Percentiles rank a stretch among this genome's conserved stretches.
These are phyloP conservation scores for Rhagium mordax DNA, from an alignment of 2,888 invertebrate species.

Conservation along the genomic window DNA sequence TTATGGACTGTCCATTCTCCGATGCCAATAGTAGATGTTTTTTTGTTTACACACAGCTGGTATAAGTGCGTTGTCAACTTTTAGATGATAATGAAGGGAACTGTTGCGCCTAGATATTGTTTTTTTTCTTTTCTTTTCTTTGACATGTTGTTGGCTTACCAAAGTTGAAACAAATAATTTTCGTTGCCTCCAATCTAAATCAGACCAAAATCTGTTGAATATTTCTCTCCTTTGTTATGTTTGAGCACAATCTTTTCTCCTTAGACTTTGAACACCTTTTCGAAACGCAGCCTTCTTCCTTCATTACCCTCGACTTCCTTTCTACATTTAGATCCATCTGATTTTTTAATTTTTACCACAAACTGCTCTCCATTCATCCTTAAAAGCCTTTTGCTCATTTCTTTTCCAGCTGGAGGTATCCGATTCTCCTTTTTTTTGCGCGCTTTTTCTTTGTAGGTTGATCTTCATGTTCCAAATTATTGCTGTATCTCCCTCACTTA, in stretches of 20 bases:
- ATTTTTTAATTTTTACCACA: background rate
- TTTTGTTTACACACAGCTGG: slow-evolving; percentile 12
- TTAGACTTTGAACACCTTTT: background rate
- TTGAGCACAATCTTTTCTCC: background rate
- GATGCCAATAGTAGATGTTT: slow-evolving; percentile 17
- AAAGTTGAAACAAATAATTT: background rate
- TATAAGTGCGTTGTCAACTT: background rate
- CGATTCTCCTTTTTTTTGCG: background rate
- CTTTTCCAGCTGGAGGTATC: background rate
- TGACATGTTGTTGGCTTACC: background rate
- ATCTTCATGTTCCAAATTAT: too few relatives aligned
- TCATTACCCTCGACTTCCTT: background rate
- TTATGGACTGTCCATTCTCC: slow-evolving; percentile 19
- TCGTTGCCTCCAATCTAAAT: background rate
- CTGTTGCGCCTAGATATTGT: background rate
- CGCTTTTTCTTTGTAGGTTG: too few relatives aligned
- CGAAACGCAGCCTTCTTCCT: background rate
- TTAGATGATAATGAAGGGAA: background rate
- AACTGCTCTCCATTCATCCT: background rate
- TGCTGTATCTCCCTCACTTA: too few relatives aligned
- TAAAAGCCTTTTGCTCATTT: background rate
- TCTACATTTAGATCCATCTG: background rate
- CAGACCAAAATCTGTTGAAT: background rate
- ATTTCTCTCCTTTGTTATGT: background rate
- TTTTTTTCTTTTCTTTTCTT: background rate